Evolutionary conservation across 2,797 vertebrate species (phyloP), one percentile per base, ranked within the genome.

Genomic region (Lacerta bilineata): DNA sequence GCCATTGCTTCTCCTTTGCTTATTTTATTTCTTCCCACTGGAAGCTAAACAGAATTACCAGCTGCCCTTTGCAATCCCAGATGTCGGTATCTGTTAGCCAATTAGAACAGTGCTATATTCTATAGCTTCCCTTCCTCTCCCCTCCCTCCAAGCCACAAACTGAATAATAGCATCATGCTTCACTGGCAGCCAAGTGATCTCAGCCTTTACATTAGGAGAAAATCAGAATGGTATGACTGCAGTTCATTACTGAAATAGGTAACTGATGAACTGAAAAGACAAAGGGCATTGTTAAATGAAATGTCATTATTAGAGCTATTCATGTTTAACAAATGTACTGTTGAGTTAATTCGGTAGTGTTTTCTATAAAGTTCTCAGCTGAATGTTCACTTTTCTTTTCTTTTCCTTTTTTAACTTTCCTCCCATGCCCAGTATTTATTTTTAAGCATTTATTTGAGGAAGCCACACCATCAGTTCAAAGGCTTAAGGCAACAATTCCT

Each of bases 271-370:
- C 97, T 97, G 96, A 97, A 97, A 97, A 97, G 97, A 97, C 97
- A 97, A 97, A 97, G 97, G 97, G 96, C 96, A 97, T 97, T 97
- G 96, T 97, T 97, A 97, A 97, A 97, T 97, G 97, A 96, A 97
- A 97, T 97, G 96, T 97, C 97, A 97, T 97, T 97, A 97, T 97
- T 97, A 97, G 95, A 97, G 95, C 96, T 96, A 96, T 95, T 97
- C 97, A 96, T 97, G 97, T 97, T 97, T 97, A 97, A 97, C 97
- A 97, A 97, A 97, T 97, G 97, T 97, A 97, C 96, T 97, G 96
- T 97, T 97, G 96, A 96, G 97, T 96, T 97, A 97, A 97, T 97
- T 96, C 96, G 96, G 95, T 94, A 93, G 93, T 97, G 95, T 96
- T 97, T 97, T 96, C 95, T 96, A 93, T 96, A 95, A 97, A 97